Evolutionary conservation across 1,140 invertebrate genomes (phyloP).

Genomic region (Temnothorax longispinosus): DNA sequence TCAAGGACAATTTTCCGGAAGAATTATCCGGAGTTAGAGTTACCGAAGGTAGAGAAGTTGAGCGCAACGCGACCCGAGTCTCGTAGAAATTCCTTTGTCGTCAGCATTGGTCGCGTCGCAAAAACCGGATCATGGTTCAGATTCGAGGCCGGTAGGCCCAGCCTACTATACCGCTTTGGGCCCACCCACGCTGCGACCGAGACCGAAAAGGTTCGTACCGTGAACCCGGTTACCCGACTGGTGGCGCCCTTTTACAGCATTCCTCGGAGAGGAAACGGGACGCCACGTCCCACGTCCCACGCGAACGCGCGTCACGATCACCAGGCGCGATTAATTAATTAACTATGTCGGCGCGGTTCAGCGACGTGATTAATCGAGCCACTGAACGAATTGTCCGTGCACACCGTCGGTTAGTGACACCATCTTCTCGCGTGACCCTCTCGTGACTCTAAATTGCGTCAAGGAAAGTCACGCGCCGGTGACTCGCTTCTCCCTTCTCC

Average conservation of each 20-base stretch:
- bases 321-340: conserved; percentile 31
- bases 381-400: background rate
- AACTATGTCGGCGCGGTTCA: background rate
- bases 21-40: background rate
- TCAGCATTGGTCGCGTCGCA: background rate
- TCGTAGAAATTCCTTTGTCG: background rate
- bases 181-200: conserved; percentile 79
- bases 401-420: conserved; percentile 73
- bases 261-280: background rate
- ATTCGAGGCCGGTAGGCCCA: conserved; percentile 66
- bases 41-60: no score
- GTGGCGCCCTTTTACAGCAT: conserved; percentile 72
- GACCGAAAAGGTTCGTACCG: conserved; percentile 71
- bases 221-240: conserved; percentile 63
- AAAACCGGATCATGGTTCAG: conserved; percentile 61
- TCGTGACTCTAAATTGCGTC: conserved; percentile 58
- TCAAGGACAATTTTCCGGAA: background rate
- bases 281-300: background rate
- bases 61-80: background rate
- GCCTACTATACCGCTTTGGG: conserved; percentile 76
- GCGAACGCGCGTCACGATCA: background rate
- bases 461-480: conserved; percentile 54
- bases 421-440: conserved; percentile 71
- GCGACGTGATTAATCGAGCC: conserved; percentile 26
- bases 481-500: conserved; percentile 54